Evolutionary conservation across 37 sponge, comb jelly and placozoan species (phyloP).

Genomic region (Theonella swinhoei): DNA sequence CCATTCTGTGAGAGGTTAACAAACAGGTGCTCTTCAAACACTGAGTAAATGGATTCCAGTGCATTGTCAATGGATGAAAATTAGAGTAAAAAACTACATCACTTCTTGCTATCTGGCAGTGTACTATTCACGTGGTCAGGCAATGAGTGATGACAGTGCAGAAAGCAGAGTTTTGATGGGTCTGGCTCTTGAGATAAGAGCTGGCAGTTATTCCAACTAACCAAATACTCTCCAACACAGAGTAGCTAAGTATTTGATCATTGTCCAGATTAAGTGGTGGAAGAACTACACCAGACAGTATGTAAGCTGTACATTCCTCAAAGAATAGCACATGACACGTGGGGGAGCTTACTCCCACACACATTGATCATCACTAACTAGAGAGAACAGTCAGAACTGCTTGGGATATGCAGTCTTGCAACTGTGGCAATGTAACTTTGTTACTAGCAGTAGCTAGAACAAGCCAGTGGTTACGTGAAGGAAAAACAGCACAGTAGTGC

Average conservation of each 20-base stretch:
- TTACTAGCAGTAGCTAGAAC: too few species aligned
- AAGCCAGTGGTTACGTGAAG: too few species aligned
- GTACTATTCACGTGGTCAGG: too few species aligned
- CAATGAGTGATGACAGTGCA: not conserved
- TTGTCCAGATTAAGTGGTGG: not conserved
- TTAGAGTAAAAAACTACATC: not conserved
- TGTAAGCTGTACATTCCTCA: not conserved
- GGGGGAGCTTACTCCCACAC: too few species aligned
- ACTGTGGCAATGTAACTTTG: too few species aligned
- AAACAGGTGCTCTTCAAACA: not conserved
- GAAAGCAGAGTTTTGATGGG: not conserved
- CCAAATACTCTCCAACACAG: not conserved
- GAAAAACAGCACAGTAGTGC: too few species aligned
- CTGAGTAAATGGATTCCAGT: not conserved
- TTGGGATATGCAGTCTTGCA: too few species aligned
- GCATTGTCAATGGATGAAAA: not conserved
- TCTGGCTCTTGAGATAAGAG: not conserved
- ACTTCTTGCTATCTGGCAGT: not conserved
- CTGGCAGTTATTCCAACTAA: not conserved
- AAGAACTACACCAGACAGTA: not conserved
- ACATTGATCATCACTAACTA: too few species aligned
- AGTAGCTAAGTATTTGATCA: not conserved
- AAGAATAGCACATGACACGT: too few species aligned
- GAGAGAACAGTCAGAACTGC: too few species aligned
- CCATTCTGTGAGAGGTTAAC: too few species aligned